Evolutionary conservation across 2,888 invertebrate genomes (phyloP).

Genomic region (Podotricha telesiphe): DNA sequence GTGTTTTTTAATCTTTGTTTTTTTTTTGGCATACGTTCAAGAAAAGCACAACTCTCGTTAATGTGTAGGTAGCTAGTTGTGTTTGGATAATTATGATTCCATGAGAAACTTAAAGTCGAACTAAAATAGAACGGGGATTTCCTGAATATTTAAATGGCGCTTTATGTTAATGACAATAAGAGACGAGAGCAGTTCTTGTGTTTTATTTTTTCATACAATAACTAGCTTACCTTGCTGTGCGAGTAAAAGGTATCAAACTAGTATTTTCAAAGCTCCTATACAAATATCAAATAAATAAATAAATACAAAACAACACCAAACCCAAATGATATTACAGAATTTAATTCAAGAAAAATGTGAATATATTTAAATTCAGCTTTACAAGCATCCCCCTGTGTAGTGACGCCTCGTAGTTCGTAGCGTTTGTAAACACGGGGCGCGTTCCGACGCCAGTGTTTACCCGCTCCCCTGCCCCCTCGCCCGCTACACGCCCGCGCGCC

Average conservation of each 20-base stretch:
- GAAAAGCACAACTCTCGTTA: neutral
- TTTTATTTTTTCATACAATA: neutral
- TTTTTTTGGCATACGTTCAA: slow-evolving; percentile 29
- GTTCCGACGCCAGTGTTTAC: slow-evolving; percentile 38
- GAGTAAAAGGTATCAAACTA: neutral
- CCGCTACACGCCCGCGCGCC: slow-evolving; percentile 54
- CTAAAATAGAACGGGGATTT: slow-evolving; percentile 13
- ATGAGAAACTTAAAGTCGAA: slow-evolving; percentile 2
- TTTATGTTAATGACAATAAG: neutral
- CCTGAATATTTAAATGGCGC: neutral
- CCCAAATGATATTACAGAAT: neutral
- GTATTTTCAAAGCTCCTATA: neutral
- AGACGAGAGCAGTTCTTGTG: neutral
- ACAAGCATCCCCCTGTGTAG: slow-evolving; percentile 1
- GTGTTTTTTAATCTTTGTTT: neutral
- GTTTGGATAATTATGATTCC: slow-evolving; percentile 5
- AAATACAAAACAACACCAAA: neutral
- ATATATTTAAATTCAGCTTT: neutral
- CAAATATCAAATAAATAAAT: neutral
- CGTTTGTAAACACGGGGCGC: slow-evolving; percentile 34
- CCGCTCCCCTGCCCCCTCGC: slow-evolving; percentile 38
- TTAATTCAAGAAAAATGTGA: neutral
- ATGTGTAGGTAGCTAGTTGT: neutral
- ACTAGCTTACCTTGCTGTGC: neutral
- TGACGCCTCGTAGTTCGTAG: slow-evolving; percentile 5